Evolutionary conservation across 2,888 invertebrate genomes (phyloP), one percentile per base, ranked within the genome.

Genomic region (Dioctria rufipes): DNA sequence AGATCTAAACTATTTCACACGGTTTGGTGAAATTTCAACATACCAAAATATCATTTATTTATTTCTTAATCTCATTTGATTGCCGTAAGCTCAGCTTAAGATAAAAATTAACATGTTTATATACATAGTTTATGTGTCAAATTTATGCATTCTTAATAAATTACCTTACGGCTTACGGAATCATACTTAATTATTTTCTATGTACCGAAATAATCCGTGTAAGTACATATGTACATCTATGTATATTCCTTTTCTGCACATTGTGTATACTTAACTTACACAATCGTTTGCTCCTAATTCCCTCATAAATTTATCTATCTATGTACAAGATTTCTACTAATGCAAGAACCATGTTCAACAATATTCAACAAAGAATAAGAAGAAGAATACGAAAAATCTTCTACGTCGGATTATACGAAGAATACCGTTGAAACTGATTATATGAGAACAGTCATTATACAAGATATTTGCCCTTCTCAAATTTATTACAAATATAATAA

Each of bases 381-480:
- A n/a, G 40, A 40, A 39, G 25, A 2, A 67, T 25, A 25, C 25
- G 9, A 46, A 67, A 67, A 25, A 9, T 43, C 13, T 67, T 67
- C 46, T 13, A 5, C 3, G 4, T 11, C 54, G 54, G 46, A 51
- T 37, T 49, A 54, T 54, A 71, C 54, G 9, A 39, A 11, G 49
- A 51, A 71, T 39, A 71, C 54, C 54, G 71, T 51, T 39, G 71
- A 71, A 25, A 39, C 37, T 71, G 71, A 71, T 71, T 71, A 71
- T 71, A 71, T 71, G 71, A 71, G 71, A 71, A 71, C 71, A 40
- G 71, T 9, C 25, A 71, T 71, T 39, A 71, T 71, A 51, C 71
- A 54, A 46, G 51, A 54, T 71, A 51, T 71, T 71, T 71, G 71
- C 54, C 71, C 71, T 51, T 71, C 71, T 71, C 71, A 11, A 71